phyloP scores from a whole-genome alignment of 35 echinoderm and acorn worm species.

The Heliocidaris tuberculata region DNA sequence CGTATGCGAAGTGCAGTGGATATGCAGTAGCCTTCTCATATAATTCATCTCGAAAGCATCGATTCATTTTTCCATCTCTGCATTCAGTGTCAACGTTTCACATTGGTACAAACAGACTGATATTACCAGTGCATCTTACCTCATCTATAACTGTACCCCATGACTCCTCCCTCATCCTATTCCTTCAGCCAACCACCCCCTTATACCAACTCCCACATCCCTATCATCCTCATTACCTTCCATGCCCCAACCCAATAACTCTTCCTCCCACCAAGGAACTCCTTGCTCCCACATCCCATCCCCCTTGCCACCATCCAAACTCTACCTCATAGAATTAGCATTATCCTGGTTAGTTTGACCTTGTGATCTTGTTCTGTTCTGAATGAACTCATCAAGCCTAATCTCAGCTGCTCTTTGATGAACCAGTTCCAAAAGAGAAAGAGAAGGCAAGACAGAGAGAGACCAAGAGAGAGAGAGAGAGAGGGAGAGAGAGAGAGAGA shows the following conservation, averaged over 20 bases:
- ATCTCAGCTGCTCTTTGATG: conserved; percentile 4
- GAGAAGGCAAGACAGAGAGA: neutral
- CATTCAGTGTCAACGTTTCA: no score
- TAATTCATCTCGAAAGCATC: no score
- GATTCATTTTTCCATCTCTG: no score
- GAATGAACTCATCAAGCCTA: neutral
- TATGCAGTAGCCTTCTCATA: no score
- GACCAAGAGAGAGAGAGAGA: no score
- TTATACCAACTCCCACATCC: neutral
- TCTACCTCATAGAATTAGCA: neutral
- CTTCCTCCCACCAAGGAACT: neutral
- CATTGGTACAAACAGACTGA: no score
- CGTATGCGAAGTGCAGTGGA: no score
- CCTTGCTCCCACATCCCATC: neutral
- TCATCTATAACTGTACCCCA: no score
- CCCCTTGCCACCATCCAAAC: neutral
- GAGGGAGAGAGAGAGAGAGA: neutral
- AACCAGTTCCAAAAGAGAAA: neutral
- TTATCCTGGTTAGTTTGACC: neutral
- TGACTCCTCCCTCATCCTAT: no score
- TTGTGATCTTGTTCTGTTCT: neutral
- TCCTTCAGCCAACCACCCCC: neutral
- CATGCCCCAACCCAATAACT: neutral
- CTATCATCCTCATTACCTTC: neutral
- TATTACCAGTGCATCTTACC: no score